phyloP scores from a whole-genome alignment of 2,888 invertebrate genomes.

The Chirona hameri region DNA sequence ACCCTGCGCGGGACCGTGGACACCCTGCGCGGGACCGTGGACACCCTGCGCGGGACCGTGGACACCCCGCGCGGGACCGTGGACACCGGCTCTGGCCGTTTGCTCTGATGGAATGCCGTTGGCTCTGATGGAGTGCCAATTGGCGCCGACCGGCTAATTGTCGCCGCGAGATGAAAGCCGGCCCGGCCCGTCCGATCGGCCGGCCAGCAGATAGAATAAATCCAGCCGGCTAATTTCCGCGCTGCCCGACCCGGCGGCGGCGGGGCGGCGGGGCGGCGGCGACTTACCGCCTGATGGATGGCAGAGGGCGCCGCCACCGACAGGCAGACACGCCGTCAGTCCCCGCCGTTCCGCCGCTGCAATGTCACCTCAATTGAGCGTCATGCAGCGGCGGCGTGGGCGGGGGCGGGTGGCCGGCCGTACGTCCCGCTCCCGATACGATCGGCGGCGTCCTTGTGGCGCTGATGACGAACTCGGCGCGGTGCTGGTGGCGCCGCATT shows the following conservation, averaged over 20 bases:
- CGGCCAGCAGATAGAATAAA: neutral
- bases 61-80: neutral
- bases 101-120: neutral
- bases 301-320: neutral
- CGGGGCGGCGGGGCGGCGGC: neutral
- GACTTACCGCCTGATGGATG: neutral
- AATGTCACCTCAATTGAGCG: neutral
- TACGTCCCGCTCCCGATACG: neutral
- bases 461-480: too few relatives aligned
- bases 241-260: neutral
- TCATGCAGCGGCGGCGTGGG: neutral
- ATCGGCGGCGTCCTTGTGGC: neutral
- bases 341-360: neutral
- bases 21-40: too few relatives aligned
- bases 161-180: neutral
- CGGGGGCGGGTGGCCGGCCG: neutral
- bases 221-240: neutral
- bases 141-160: neutral
- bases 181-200: neutral
- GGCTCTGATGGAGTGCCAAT: neutral
- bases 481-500: too few relatives aligned
- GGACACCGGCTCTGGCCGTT: neutral
- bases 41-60: too few relatives aligned
- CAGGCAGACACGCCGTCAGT: neutral
- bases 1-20: too few relatives aligned